These are phyloP conservation scores for Tinamus major DNA, from an alignment of 2,797 vertebrate species.

Conservation along the genomic window DNA sequence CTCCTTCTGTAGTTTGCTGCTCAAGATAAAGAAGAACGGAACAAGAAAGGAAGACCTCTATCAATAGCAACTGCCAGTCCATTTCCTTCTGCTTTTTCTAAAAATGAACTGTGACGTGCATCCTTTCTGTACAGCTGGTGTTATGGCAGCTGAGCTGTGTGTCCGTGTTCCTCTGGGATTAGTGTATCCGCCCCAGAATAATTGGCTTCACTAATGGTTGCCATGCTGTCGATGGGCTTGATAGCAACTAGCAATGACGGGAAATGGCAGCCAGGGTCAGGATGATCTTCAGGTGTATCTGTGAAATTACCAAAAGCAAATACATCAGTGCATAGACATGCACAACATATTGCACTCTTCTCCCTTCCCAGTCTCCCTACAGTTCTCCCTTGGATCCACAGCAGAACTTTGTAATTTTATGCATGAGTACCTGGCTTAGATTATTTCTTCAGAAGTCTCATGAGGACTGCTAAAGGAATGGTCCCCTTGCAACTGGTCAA, in stretches of 20 bases:
- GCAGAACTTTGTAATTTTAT: background rate
- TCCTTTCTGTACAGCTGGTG: background rate
- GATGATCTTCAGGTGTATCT: background rate
- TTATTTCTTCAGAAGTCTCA: background rate
- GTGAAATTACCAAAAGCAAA: background rate
- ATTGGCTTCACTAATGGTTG: background rate
- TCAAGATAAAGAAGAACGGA: background rate
- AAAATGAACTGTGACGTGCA: fast-evolving
- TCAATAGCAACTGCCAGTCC: background rate
- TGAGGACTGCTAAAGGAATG: background rate
- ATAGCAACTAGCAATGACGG: background rate
- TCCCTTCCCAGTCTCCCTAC: background rate
- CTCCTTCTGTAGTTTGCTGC: background rate
- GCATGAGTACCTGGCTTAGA: background rate
- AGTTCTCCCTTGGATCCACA: background rate
- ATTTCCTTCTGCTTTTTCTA: background rate
- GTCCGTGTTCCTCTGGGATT: background rate
- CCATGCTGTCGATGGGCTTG: background rate
- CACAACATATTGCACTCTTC: background rate
- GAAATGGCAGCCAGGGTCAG: background rate
- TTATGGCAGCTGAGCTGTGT: background rate
- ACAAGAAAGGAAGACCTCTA: background rate
- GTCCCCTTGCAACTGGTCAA: background rate
- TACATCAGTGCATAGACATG: background rate
- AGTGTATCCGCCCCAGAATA: background rate